Evolutionary conservation across 2,797 vertebrate species (phyloP).

Genomic region (Synanceia verrucosa): DNA sequence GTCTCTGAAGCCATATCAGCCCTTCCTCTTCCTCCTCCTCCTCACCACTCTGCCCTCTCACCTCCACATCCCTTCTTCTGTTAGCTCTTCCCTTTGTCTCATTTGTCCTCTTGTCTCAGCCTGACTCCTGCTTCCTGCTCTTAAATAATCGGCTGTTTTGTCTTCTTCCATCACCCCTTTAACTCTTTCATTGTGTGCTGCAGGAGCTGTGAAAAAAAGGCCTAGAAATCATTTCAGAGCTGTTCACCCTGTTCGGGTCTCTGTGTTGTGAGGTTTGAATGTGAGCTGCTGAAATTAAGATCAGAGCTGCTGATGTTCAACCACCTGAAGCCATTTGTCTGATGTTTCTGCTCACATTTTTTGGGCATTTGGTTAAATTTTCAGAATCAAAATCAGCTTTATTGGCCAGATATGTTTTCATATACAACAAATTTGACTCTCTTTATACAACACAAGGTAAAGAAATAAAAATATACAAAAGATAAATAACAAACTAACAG

Average conservation of each 20-base stretch:
- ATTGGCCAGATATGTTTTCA: too few species aligned
- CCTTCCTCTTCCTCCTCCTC: constrained; percentile 19
- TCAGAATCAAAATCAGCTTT: too few species aligned
- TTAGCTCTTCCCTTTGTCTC: constrained; percentile 17
- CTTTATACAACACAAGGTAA: too few species aligned
- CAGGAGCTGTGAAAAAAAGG: background rate
- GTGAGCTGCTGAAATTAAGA: too few species aligned
- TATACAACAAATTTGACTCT: too few species aligned
- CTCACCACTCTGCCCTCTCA: constrained; percentile 10
- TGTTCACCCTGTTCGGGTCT: background rate
- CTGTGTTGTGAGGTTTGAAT: background rate
- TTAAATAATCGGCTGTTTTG: background rate
- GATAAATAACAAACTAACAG: too few species aligned
- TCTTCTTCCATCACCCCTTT: background rate
- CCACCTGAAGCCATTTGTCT: too few species aligned
- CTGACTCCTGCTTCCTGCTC: background rate
- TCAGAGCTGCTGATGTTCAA: too few species aligned
- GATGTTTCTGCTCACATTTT: too few species aligned
- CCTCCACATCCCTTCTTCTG: constrained; percentile 10
- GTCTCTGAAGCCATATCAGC: constrained; percentile 19
- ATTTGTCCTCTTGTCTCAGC: background rate
- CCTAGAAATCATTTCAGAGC: constrained; percentile 15
- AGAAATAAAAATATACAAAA: too few species aligned
- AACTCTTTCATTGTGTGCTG: background rate
- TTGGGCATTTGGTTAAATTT: too few species aligned